Base-by-base conservation (phyloP, 2,797 vertebrate species). In the Melanogrammus aeglefinus region DNA sequence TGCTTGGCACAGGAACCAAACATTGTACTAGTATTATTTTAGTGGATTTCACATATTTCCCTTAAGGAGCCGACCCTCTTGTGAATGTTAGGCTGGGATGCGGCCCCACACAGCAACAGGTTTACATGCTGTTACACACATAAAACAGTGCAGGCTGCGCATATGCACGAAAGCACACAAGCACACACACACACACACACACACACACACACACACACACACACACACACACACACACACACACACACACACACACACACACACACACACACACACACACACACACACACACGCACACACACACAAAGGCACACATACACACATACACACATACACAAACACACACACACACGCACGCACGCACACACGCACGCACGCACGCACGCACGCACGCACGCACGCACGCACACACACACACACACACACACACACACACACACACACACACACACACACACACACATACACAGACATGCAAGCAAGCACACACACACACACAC, bases 11-110 rank as follows among this genome's bases (percentile, higher is more conserved):
- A 76, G 86, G 86, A 21, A 63, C 14, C 57, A 63, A 63, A 80
- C 87, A 85, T 63, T 80, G 86, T 80, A 38, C 4, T 78, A 81
- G 82, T 35, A 86, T 87, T 69, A 84, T 90, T 82, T 85, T 81
- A 89, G 80, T 89, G 85, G 77, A 81, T 87, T 90, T 88, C 79
- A 81, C 87, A 90, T 84, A 87, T 88, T 86, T 89, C 66, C 86
- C 89, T 91, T 24, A 1, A 63, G 57, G 76, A 90, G 84, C 79
- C 82, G 83, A 85, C 76, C 81, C 80, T 83, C 71, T 81, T 86
- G 82, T 79, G 83, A 87, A 82, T 81, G 78, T 77, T 77, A 73
- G 78, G 79, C 83, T 39, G 79, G 85, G 80, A 82, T 82, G 81
- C 85, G 82, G 86, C 72, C 80, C 86, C 76, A 79, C 77, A 81